These are phyloP conservation scores for Acanthis flammea DNA, from an alignment of 2,797 vertebrate genomes.

Conservation along the genomic window DNA sequence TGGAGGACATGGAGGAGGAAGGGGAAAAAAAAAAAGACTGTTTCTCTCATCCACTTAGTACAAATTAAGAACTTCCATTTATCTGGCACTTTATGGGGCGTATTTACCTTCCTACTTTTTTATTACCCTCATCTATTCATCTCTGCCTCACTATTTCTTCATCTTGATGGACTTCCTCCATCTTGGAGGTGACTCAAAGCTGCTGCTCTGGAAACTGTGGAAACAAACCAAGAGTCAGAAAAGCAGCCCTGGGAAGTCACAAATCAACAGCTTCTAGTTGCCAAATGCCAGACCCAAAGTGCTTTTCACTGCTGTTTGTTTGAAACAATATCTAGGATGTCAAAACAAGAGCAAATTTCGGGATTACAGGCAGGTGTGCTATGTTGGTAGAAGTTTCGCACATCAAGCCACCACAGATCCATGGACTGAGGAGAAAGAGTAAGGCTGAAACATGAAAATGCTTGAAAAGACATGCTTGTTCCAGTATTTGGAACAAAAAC, in stretches of 20 bases:
- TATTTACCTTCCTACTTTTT: background rate
- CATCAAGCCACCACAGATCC: background rate
- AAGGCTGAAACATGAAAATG: background rate
- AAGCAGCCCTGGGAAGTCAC: background rate
- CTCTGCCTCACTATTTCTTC: background rate
- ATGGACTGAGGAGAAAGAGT: background rate
- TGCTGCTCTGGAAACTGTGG: background rate
- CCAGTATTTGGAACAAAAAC: background rate
- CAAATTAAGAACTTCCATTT: background rate
- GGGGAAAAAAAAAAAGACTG: accelerated
- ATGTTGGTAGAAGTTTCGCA: background rate
- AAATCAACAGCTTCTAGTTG: background rate
- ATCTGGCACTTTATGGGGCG: background rate
- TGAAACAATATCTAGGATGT: background rate
- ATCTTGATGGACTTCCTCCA: background rate
- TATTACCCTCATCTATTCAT: background rate
- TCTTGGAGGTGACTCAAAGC: background rate
- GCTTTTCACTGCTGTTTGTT: background rate
- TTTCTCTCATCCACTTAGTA: background rate
- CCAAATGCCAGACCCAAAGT: background rate
- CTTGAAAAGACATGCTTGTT: background rate
- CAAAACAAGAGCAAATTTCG: background rate
- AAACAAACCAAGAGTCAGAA: background rate
- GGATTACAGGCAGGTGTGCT: accelerated
- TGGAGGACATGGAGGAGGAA: background rate